These are phyloP conservation scores for Melanaphis sacchari DNA, from an alignment of 1,140 invertebrate genomes.

Conservation along the genomic window DNA sequence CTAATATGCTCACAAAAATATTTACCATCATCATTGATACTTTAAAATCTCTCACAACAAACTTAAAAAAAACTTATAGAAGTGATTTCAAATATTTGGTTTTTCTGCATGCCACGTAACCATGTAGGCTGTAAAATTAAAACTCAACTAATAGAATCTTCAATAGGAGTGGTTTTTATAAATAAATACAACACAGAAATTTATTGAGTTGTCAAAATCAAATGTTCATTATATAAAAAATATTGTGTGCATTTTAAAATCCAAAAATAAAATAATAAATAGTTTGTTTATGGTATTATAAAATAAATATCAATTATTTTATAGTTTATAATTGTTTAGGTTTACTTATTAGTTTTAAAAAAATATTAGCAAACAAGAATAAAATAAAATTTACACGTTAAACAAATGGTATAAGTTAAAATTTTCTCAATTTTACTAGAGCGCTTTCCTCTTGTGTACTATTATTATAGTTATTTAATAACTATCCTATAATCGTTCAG, in stretches of 20 bases:
- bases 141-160: too few species aligned
- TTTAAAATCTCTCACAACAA: too few species aligned
- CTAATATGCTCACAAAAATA: too few species aligned
- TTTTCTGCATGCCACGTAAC: too few species aligned
- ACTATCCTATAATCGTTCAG: not conserved
- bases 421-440: not conserved
- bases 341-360: not conserved
- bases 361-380: not conserved
- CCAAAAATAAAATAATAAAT: not conserved
- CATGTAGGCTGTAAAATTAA: too few species aligned
- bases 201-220: too few species aligned
- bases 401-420: not conserved
- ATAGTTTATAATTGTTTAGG: not conserved
- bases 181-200: too few species aligned
- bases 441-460: not conserved
- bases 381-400: not conserved
- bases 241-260: not conserved
- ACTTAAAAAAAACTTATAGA: too few species aligned
- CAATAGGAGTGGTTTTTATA: too few species aligned
- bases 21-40: too few species aligned
- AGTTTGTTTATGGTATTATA: too few species aligned
- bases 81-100: too few species aligned
- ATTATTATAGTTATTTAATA: not conserved
- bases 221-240: not conserved
- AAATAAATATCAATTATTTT: not conserved